Conservation (phyloP, 2,797 vertebrate genomes). For the Mycteria americana region DNA sequence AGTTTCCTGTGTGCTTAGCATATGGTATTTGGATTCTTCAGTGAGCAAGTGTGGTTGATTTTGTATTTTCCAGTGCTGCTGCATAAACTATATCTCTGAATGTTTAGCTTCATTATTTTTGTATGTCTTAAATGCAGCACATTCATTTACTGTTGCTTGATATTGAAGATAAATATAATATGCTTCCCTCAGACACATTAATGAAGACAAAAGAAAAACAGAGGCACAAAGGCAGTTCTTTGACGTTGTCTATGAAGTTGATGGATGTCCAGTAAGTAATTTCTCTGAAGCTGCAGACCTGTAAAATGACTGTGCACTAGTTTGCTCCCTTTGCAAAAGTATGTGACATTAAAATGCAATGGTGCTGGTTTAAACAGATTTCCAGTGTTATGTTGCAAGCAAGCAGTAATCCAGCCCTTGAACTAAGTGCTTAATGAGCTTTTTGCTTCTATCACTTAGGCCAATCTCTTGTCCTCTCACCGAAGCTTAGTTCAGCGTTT, state of each 20-base stretch:
- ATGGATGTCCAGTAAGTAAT: constrained; percentile 94
- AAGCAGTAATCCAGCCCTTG: constrained; percentile 10
- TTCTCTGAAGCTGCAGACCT: not conserved
- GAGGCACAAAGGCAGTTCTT: constrained; percentile 98
- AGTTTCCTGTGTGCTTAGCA: not conserved
- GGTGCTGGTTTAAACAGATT: constrained; percentile 47
- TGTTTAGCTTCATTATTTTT: not conserved
- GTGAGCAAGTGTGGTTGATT: not conserved
- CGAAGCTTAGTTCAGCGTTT: constrained; percentile 90
- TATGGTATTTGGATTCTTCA: not conserved
- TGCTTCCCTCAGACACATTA: constrained; percentile 86
- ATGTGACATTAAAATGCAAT: not conserved
- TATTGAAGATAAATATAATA: not conserved
- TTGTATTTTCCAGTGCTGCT: not conserved
- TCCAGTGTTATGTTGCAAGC: not conserved
- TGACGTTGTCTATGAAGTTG: constrained; percentile 97
- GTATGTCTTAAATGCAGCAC: not conserved
- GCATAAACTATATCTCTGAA: not conserved
- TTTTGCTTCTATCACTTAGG: constrained; percentile 72
- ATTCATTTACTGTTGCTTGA: not conserved
- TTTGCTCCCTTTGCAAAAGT: not conserved
- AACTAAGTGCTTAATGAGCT: constrained; percentile 49
- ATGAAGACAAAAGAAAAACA: constrained; percentile 98
- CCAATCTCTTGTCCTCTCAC: constrained; percentile 95
- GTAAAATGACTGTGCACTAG: not conserved